Base-by-base conservation (phyloP, 37 sponge, comb jelly and placozoan genomes). In the Beroe ovata region DNA sequence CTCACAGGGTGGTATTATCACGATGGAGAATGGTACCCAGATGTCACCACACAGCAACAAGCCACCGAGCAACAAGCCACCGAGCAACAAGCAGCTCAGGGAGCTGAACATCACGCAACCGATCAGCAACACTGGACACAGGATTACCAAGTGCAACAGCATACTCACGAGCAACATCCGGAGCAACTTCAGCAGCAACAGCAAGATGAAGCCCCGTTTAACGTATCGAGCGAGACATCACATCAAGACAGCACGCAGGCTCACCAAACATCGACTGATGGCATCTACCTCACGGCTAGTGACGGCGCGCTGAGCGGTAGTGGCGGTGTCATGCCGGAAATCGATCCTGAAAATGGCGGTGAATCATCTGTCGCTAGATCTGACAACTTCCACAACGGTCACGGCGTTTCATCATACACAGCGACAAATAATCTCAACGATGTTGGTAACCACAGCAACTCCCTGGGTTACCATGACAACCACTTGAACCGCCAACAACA, bases 11-110 rank as follows among this genome's bases (percentile, higher is more conserved):
- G 38, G 35, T 8, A 42, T 4, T 77, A 77, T 54, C 33, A 39
- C 84, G 47, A 77, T 0, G 84, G 84, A n/a, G 54, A 77, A 39
- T 77, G 84, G 84, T 39, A 26, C 28, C 54, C 84, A 14, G 84
- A 77, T 3, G 4, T 38, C 4, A 6, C 63, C 63, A 11, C 22
- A 77, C 84, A 77, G 28, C 54, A 38, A 23, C 36, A 77, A 8
- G 19, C 54, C 8, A 14, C 84, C 20, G 28, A 77, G 41, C 84
- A 77, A 25, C 54, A 47, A 47, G 11, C 54, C 54, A 11, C 54
- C 11, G 54, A 47, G 11, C 54, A 47, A 47, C 11, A 47, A 47
- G 11, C 54, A 47, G 6, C 54, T 16, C 54, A 47, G 11, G 11
- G 54, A 16, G 54, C 54, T 16, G 6, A 6, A 47, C 54, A 47